phyloP scores from a whole-genome alignment of 2,888 invertebrate species.

The Acronicta aceris region DNA sequence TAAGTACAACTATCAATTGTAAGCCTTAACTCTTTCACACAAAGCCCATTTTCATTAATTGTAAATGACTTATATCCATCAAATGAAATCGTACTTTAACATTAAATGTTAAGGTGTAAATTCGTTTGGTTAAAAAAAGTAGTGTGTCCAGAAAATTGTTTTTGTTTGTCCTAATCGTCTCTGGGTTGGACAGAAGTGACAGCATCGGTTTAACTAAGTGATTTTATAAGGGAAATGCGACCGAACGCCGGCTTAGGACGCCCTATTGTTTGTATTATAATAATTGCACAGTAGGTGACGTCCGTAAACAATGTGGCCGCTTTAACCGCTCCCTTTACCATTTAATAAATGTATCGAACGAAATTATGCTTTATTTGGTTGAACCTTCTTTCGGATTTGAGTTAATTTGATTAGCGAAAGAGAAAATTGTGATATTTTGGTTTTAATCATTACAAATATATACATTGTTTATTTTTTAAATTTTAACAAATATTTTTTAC shows the following conservation, averaged over 20 bases:
- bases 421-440: background rate
- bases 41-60: conserved; percentile 44
- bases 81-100: conserved; percentile 36
- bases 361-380: conserved; percentile 26
- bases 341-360: conserved; percentile 39
- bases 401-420: conserved; percentile 1
- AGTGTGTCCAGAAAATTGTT: conserved; percentile 63
- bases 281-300: conserved; percentile 57
- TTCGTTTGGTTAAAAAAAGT: conserved; percentile 15
- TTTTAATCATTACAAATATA: background rate
- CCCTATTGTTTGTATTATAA: conserved; percentile 54
- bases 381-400: conserved; percentile 12
- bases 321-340: conserved; percentile 15
- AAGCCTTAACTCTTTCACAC: conserved; percentile 26
- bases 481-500: too few species aligned
- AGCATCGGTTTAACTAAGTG: conserved; percentile 74
- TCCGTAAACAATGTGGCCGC: conserved; percentile 36
- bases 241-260: conserved; percentile 56
- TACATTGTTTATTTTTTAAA: too few species aligned
- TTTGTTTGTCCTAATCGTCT: conserved; percentile 65
- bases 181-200: conserved; percentile 67
- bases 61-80: background rate
- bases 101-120: conserved; percentile 17
- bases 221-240: conserved; percentile 69
- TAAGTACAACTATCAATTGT: conserved; percentile 31